Percentiles rank a stretch among this genome's conserved stretches.
These are phyloP conservation scores for Hestina assimilis DNA, from an alignment of 1,140 invertebrate genomes.

Conservation along the genomic window DNA sequence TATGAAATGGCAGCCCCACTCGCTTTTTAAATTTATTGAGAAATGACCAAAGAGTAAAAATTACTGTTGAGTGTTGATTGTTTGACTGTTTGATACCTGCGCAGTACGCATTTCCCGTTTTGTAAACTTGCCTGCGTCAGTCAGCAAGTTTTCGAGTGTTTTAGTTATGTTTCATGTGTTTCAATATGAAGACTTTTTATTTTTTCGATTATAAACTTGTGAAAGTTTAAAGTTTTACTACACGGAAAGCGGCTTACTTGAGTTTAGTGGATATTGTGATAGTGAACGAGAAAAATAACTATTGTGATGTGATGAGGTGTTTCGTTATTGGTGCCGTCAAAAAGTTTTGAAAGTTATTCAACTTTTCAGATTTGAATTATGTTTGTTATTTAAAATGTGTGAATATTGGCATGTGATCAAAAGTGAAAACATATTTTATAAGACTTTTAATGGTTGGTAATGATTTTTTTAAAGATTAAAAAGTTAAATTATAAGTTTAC, in stretches of 20 bases:
- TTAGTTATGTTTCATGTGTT: background rate
- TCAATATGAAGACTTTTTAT: background rate
- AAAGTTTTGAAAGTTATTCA: constrained; percentile 33
- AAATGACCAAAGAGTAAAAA: too few species aligned
- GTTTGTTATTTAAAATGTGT: constrained; percentile 23
- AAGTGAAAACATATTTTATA: constrained; percentile 11
- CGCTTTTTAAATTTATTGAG: background rate
- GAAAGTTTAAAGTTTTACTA: background rate
- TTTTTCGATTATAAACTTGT: background rate
- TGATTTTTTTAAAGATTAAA: too few species aligned
- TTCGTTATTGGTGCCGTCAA: constrained; percentile 22
- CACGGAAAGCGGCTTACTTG: background rate
- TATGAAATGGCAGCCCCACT: background rate
- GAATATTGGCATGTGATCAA: constrained; percentile 17
- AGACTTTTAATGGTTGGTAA: constrained; percentile 23
- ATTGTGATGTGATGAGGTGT: constrained; percentile 24
- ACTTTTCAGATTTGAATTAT: constrained; percentile 18
- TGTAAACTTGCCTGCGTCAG: constrained; percentile 10
- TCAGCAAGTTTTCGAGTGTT: constrained; percentile 2
- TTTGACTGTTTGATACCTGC: too few species aligned
- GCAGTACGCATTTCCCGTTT: constrained; percentile 22
- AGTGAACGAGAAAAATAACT: constrained; percentile 9
- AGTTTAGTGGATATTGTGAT: constrained; percentile 1
- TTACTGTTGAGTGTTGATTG: constrained; percentile 10
- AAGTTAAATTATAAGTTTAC: background rate